These are phyloP conservation scores for Corythornis vintsioides DNA, from an alignment of 2,113 vertebrate genomes.

Conservation along the genomic window DNA sequence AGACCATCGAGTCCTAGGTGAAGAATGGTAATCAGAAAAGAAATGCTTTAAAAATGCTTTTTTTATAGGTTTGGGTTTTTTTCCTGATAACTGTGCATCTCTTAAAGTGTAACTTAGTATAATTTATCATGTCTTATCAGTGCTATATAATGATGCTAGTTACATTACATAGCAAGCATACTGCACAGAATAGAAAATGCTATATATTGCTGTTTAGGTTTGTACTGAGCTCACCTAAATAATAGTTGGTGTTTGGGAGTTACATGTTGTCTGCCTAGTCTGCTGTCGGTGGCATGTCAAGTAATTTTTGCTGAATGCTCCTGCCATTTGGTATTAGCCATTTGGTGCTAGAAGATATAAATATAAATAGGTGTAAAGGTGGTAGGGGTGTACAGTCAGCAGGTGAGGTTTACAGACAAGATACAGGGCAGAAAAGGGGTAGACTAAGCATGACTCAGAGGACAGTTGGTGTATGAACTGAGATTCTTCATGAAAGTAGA, in stretches of 20 bases:
- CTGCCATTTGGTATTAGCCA: background rate
- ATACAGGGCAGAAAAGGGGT: background rate
- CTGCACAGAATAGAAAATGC: background rate
- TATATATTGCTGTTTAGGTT: background rate
- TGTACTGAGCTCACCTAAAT: background rate
- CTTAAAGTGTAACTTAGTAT: background rate
- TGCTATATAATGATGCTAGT: background rate
- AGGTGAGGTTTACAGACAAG: background rate
- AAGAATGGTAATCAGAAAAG: background rate
- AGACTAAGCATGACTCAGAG: background rate
- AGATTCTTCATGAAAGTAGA: background rate
- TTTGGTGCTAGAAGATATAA: background rate
- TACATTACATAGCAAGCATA: background rate
- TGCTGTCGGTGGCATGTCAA: too few relatives aligned
- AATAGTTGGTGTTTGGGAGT: background rate
- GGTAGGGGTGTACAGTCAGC: background rate
- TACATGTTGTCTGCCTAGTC: background rate
- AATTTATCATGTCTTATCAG: background rate
- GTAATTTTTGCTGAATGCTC: background rate
- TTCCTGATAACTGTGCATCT: background rate
- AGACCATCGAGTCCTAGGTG: too few relatives aligned
- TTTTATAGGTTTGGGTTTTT: background rate
- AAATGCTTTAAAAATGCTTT: background rate
- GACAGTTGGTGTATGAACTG: background rate
- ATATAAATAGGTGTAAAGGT: background rate